Evolutionary conservation across 2,888 invertebrate genomes (phyloP), one percentile per base, ranked within the genome.

Genomic region (Watsonalla cultraria): DNA sequence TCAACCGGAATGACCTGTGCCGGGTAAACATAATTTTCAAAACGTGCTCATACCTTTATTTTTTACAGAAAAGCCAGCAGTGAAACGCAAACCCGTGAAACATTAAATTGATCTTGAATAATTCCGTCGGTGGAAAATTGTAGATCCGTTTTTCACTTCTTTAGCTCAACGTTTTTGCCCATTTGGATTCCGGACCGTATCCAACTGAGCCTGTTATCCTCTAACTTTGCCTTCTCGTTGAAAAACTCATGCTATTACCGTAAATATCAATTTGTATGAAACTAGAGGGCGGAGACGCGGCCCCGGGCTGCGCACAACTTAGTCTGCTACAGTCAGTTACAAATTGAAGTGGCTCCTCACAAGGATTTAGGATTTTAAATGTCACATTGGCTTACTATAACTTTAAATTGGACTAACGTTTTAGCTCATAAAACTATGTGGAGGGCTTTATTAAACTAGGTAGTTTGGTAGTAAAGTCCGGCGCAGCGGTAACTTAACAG

Each of bases 241-340:
- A 88, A 89, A 90, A 90, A 87, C 86, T 87, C 86, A 62, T 66
- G 83, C 88, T 85, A 87, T 90, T 87, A 90, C 84, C 87, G 89
- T 90, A 90, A 90, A 90, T 90, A 90, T 90, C 90, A 90, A 90
- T 90, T 90, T 89, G 86, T 86, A 87, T 88, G 86, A 84, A 88
- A 84, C 89, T 84, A 85, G 85, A 80, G 82, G 86, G 86, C 76
- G 85, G 84, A 76, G 77, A 74, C 73, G 72, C 57, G 61, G 78
- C 75, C 73, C 65, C 63, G 66, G 68, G 72, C 74, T 65, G 60
- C 64, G 75, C 65, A 64, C 75, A 83, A 84, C 78, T 83, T 82
- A 69, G 61, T 66, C 74, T 75, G 76, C 72, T 65, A 68, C 74
- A 81, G 78, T 80, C 79, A 78, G 82, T 80, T 79, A 84, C 84